These are phyloP conservation scores for Cyprinodon brontotheroides DNA, from an alignment of 2,113 vertebrate genomes.

Conservation along the genomic window DNA sequence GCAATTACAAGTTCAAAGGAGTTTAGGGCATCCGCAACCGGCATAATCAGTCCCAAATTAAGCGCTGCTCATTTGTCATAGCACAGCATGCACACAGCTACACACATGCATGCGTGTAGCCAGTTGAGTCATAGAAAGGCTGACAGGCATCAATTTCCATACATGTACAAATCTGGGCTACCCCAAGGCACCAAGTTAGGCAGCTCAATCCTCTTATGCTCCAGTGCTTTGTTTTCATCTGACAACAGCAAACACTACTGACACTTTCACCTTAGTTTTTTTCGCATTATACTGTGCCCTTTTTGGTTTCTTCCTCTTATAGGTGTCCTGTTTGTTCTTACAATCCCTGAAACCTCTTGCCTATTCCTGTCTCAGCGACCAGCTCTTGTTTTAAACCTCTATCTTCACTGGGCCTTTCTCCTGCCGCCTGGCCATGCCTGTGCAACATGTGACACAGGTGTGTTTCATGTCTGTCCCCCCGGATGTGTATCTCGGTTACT, in stretches of 20 bases:
- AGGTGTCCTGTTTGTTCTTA: conserved; percentile 66
- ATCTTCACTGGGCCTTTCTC: conserved; percentile 28
- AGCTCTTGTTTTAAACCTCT: conserved; percentile 31
- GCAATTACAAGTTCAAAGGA: conserved; percentile 99
- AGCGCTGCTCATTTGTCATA: conserved; percentile 96
- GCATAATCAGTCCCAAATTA: conserved; percentile 98
- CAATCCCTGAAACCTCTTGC: conserved; percentile 62
- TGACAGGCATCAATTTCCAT: conserved; percentile 93
- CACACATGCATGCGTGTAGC: conserved; percentile 75
- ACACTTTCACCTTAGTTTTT: conserved; percentile 72
- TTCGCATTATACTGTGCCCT: conserved; percentile 43
- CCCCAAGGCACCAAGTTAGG: conserved; percentile 84
- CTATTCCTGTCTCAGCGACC: conserved; percentile 31
- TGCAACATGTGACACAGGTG: conserved; percentile 70
- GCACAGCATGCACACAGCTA: conserved; percentile 80
- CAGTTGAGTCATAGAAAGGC: conserved; percentile 90
- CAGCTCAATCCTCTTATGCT: conserved; percentile 83
- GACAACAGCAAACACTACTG: conserved; percentile 69
- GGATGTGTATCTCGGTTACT: conserved; percentile 78
- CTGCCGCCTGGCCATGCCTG: conserved; percentile 38
- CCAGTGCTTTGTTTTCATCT: conserved; percentile 79
- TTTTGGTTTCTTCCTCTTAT: conserved; percentile 69
- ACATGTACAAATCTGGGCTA: conserved; percentile 88
- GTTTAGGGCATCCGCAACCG: conserved; percentile 97
- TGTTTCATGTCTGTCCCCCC: conserved; percentile 65